phyloP scores from a whole-genome alignment of 2,888 invertebrate species.

The Scelioninae gen. 1 region DNA sequence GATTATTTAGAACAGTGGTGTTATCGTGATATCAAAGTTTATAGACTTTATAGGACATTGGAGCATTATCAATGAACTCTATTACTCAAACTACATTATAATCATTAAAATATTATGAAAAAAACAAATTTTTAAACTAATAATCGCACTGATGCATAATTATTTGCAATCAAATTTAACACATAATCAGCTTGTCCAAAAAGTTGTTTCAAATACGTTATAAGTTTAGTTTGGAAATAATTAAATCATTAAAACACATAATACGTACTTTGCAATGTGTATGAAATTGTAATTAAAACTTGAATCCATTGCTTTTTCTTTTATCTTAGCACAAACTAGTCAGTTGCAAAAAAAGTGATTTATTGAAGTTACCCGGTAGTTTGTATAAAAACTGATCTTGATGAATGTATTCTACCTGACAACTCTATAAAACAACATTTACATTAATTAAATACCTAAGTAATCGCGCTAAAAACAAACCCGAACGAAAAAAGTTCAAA shows the following conservation, averaged over 20 bases:
- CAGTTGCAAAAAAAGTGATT: constrained; percentile 21
- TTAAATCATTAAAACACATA: too few species aligned
- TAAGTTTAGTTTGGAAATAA: too few species aligned
- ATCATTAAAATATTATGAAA: too few species aligned
- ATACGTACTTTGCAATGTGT: background rate
- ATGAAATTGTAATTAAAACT: constrained; percentile 10
- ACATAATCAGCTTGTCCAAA: too few species aligned
- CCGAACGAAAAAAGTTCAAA: too few species aligned
- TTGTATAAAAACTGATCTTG: constrained; percentile 18
- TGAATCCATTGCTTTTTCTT: constrained; percentile 3
- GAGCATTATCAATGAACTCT: too few species aligned
- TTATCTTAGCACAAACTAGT: constrained; percentile 1
- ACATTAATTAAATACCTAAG: constrained; percentile 23
- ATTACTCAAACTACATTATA: too few species aligned
- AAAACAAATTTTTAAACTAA: too few species aligned
- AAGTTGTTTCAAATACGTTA: too few species aligned
- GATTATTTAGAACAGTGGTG: constrained; percentile 36
- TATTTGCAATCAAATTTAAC: too few species aligned
- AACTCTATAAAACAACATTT: constrained; percentile 10
- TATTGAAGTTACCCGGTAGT: constrained; percentile 14
- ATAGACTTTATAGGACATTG: background rate
- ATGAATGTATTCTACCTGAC: constrained; percentile 19
- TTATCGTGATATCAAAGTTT: background rate
- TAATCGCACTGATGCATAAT: too few species aligned
- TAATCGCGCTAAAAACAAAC: background rate